These are phyloP conservation scores for Agrotis ipsilon DNA, from an alignment of 2,888 invertebrate genomes.

Conservation along the genomic window DNA sequence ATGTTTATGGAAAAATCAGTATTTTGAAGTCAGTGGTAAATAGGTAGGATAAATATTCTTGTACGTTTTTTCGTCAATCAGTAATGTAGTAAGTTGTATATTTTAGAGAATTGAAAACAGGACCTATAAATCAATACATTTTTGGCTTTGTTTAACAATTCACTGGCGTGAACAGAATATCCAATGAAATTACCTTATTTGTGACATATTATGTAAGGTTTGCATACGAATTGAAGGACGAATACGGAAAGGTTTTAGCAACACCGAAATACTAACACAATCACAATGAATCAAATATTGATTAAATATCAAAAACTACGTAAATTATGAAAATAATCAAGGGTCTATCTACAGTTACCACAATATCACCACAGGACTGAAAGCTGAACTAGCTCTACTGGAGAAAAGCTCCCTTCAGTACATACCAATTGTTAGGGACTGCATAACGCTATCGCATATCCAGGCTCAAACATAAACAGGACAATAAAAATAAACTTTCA, in stretches of 20 bases:
- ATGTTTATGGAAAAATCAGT: neutral
- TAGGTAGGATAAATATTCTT: neutral
- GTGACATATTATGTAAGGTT: neutral
- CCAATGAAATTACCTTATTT: conserved; percentile 12
- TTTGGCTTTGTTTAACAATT: neutral
- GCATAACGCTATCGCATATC: conserved; percentile 78
- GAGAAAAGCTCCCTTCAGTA: conserved; percentile 66
- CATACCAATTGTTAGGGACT: conserved; percentile 78
- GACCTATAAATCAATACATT: neutral
- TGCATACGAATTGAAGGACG: neutral
- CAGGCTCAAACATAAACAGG: conserved; percentile 81
- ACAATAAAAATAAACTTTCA: conserved; percentile 68
- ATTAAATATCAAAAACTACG: conserved; percentile 26
- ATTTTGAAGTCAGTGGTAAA: neutral
- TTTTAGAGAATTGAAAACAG: neutral
- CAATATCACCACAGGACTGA: conserved; percentile 47
- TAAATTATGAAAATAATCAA: conserved; percentile 16
- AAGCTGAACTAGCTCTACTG: conserved; percentile 54
- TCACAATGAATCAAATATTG: conserved; percentile 4
- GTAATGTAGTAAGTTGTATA: neutral
- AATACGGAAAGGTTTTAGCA: conserved; percentile 18
- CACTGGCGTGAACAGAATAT: neutral
- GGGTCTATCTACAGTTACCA: conserved; percentile 46
- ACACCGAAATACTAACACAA: conserved; percentile 22
- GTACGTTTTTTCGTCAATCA: neutral